Evolutionary conservation across 64 coral and sea anemone species (phyloP).

Genomic region (Montipora capricornis): DNA sequence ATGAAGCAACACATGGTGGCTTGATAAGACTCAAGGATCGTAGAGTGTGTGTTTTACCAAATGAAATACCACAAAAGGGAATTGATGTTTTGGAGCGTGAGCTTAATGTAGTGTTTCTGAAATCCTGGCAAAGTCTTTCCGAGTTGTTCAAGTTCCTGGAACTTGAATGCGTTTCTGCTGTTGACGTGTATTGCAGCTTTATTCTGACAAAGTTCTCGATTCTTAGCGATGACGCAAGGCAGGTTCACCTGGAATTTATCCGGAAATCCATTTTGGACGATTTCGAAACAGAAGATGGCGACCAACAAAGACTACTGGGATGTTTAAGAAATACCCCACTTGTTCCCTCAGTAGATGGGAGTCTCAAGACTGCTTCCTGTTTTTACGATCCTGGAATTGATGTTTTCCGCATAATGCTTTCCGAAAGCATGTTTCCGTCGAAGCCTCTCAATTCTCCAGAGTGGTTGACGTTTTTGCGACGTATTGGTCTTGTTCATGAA

Average conservation of each 20-base stretch:
- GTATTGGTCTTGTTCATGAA: no score
- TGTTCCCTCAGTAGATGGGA: background rate
- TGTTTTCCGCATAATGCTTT: constrained; percentile 35
- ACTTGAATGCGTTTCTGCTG: background rate
- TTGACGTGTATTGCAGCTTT: constrained; percentile 47
- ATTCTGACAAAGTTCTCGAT: constrained; percentile 17
- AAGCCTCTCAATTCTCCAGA: background rate
- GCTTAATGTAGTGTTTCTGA: constrained; percentile 16
- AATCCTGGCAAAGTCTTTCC: background rate
- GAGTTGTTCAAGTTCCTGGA: background rate
- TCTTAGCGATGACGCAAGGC: constrained; percentile 15
- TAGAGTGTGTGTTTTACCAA: background rate
- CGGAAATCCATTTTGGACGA: background rate
- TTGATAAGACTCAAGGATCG: background rate
- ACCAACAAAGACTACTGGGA: background rate
- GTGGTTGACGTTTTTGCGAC: no score
- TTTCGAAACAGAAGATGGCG: background rate
- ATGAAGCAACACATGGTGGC: constrained; percentile 27
- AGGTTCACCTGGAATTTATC: constrained; percentile 4
- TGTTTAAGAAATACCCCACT: background rate
- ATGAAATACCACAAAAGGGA: constrained; percentile 10
- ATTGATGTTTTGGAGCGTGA: background rate
- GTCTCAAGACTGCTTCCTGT: background rate
- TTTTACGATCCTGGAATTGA: constrained; percentile 40
- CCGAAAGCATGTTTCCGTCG: constrained; percentile 3